Base-by-base conservation (phyloP, 1,140 invertebrate species). In the Achatina immaculata region DNA sequence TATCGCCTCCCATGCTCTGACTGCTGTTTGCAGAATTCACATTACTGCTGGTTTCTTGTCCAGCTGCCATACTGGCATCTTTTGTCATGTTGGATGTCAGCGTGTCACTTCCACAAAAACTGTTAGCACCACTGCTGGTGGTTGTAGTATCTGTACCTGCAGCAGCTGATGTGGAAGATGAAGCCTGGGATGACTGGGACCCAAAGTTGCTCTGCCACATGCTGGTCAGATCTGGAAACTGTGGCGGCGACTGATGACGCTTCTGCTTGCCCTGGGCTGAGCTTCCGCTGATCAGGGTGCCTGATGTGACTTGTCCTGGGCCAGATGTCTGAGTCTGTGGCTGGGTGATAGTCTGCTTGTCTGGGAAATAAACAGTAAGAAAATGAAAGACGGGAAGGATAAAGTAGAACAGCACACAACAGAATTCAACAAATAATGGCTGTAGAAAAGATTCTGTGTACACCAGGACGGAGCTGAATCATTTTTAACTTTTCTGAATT, bases 151-250 rank as follows among this genome's bases (percentile, higher is more conserved):
- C n/a, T 6, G 68, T 19, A 69, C 36, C 68, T 28, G 42, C 36
- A 40, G 21, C 21, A 69, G 36, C 38, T 42, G 71, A 31, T 73
- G 43, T 1, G 9, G 3, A 19, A 1, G n/a, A 28, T n/a, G 71
- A n/a, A 43, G 21, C 71, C 48, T 7, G 2, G 36, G 71, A n/a
- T 34, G 43, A n/a, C 58, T 62, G 40, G 28, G 65, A 31, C 0
- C 78, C 78, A 72, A 80, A 80, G 48, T 80, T 80, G 66, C 34
- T 72, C 6, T 80, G 78, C 78, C 78, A 80, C 78, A 80, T 80
- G 31, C 68, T 69, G 43, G 48, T 80, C 16, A 80, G 68, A 48
- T 80, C 78, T 43, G 78, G 78, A 34, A 80, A 80, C 6, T 4
- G 38, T 43, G 76, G 19, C 3, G 76, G 40, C n/a, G 11, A 62